Evolutionary conservation across 1,140 invertebrate genomes (phyloP).

Genomic region (Xylocopa sonorina): DNA sequence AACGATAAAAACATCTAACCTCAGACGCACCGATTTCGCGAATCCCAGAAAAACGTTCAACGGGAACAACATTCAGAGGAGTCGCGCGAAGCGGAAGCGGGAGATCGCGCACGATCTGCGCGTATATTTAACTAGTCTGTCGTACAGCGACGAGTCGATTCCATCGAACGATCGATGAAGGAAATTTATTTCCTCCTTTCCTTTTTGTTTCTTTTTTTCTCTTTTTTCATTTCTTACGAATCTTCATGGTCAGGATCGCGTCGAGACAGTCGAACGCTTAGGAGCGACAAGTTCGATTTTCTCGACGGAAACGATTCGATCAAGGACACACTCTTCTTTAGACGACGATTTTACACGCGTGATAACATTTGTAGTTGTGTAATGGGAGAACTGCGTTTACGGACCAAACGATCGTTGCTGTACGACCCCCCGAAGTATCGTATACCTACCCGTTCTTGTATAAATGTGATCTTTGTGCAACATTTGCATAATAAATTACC

Average conservation of each 20-base stretch:
- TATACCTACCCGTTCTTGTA: conserved; percentile 14
- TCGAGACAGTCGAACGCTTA: background rate
- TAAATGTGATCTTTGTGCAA: conserved; percentile 24
- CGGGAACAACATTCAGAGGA: background rate
- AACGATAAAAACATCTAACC: conserved; percentile 68
- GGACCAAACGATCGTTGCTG: conserved; percentile 35
- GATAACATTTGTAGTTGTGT: conserved; percentile 30
- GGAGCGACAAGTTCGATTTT: background rate
- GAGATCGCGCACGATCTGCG: conserved; percentile 3
- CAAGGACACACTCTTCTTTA: background rate
- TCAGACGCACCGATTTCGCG: conserved; percentile 4
- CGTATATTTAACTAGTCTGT: conserved; percentile 27
- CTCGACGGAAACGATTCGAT: background rate
- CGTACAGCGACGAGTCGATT: background rate
- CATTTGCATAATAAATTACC: background rate
- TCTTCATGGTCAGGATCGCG: background rate
- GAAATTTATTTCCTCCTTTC: background rate
- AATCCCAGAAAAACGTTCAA: background rate
- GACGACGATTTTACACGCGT: conserved; percentile 18
- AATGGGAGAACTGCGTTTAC: conserved; percentile 1
- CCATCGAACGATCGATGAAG: background rate
- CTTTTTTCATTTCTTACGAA: conserved; percentile 5
- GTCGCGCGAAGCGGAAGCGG: conserved; percentile 28
- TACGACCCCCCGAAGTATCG: background rate
- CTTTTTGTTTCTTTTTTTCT: background rate